A percentile compares a stretch with the other conserved stretches of the same genome.
phyloP scores from a whole-genome alignment of 2,888 invertebrate genomes.

The Drosophila peninsularis region DNA sequence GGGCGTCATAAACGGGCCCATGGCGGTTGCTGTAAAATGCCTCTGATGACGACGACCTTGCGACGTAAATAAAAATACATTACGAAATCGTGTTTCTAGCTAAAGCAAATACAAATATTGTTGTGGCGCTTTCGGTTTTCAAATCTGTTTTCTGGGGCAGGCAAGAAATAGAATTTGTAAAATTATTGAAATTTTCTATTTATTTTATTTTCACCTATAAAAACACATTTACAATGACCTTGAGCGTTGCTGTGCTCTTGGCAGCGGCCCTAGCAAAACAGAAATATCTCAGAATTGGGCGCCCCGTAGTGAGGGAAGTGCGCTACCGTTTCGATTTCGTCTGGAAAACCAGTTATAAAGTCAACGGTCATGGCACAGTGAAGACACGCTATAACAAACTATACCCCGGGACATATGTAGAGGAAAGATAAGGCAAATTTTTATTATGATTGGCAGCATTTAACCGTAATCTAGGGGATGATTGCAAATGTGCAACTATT shows the following conservation, averaged over 20 bases:
- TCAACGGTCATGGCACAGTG: conserved; percentile 66
- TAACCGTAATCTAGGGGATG: conserved; percentile 25
- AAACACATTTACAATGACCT: conserved; percentile 63
- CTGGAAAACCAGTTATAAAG: conserved; percentile 67
- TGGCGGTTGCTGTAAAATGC: conserved; percentile 30
- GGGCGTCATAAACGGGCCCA: conserved; percentile 22
- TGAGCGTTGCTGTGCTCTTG: conserved; percentile 42
- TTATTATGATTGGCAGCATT: conserved; percentile 52
- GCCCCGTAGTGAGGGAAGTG: conserved; percentile 31
- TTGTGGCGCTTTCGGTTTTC: conserved; percentile 38
- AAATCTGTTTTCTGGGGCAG: conserved; percentile 39
- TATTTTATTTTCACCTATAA: conserved; percentile 5
- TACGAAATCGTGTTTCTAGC: conserved; percentile 56
- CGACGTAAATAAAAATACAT: conserved; percentile 58
- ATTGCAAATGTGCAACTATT: conserved; percentile 14
- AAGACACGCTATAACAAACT: conserved; percentile 29
- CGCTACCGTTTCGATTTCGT: conserved; percentile 39
- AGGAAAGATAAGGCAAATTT: neutral
- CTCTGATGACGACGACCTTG: conserved; percentile 54
- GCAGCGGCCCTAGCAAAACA: conserved; percentile 40
- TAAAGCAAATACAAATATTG: conserved; percentile 44
- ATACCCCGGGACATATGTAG: neutral
- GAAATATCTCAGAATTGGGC: conserved; percentile 34
- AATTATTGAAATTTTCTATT: conserved; percentile 26
- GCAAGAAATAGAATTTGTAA: conserved; percentile 47